phyloP scores from a whole-genome alignment of 2,797 vertebrate species.

The Clarias fuscus region DNA sequence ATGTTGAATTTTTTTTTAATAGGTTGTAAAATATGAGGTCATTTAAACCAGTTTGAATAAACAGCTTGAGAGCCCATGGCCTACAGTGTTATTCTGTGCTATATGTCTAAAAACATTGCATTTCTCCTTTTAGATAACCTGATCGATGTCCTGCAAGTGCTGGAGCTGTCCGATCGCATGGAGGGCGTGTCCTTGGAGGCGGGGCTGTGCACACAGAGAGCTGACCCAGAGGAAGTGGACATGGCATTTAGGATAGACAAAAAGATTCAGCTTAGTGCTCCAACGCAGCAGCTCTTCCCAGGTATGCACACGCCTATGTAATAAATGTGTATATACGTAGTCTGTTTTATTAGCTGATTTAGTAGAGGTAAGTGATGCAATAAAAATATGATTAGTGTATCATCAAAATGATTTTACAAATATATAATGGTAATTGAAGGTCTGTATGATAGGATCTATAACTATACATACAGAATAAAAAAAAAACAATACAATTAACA shows the following conservation, averaged over 20 bases:
- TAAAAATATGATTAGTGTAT: not conserved
- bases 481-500: not conserved
- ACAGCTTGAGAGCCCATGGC: not conserved
- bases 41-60: not conserved
- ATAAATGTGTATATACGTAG: not conserved
- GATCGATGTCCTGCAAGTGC: constrained; percentile 77
- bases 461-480: no score
- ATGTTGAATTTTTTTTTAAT: not conserved
- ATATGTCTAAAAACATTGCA: not conserved
- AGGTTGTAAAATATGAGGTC: not conserved
- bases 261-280: constrained; percentile 77
- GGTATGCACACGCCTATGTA: constrained; percentile 66
- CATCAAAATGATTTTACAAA: not conserved
- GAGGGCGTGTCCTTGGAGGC: constrained; percentile 77
- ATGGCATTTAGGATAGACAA: constrained; percentile 82
- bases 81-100: not conserved
- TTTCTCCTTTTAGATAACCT: constrained; percentile 63
- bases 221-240: constrained; percentile 71
- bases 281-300: constrained; percentile 83
- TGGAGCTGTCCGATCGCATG: constrained; percentile 77
- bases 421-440: not conserved
- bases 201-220: constrained; percentile 81
- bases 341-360: not conserved
- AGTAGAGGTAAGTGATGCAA: not conserved
- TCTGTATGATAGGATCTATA: not conserved